Evolutionary conservation across 2,888 invertebrate genomes (phyloP), one percentile per base, ranked within the genome.

Genomic region (Taphrorychus bicolor): DNA sequence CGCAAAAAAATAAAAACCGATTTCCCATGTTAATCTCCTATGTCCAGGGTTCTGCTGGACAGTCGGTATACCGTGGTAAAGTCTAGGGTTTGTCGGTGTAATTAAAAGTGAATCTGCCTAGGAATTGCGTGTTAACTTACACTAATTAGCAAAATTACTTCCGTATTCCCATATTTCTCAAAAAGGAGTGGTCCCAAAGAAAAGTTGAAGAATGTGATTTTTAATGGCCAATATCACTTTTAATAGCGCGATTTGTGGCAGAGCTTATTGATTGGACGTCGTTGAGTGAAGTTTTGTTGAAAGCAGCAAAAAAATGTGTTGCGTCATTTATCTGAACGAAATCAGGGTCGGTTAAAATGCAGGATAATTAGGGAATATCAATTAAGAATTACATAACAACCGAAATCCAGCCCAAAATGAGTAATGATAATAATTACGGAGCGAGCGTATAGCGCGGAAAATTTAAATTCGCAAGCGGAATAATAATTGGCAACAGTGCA

Each of bases 401-500:
- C 45, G 17, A 45, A 45, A 45, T 17, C 45, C 45, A 45, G 18
- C 19, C 22, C 17, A 58, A 21, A 19, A 58, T 58, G 42, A 58
- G 41, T 41, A 18, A 45, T 7, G 5, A 58, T 45, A n/a, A n/a
- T n/a, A 58, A 45, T 58, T 58, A 45, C 5, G 1, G 21, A 9
- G 18, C 9, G 58, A 45, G 4, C 9, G 14, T 23, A 59, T 40
- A 59, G 60, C 40, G 59, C 40, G 49, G 17, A 66, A 64, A 59
- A 41, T 64, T 51, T 4, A 52, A 59, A 56, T 65, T 51, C 22
- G 16, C 22, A 23, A 22, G 9, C n/a, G 22, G 42, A 21, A 49
- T 1, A 56, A 22, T 52, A 62, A 62, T 32, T 24, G 68, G 68
- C 68, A 68, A 68, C 68, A 21, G 14, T 14, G 63, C 9, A 5